These are phyloP conservation scores for Schmidtea mediterranea DNA, from an alignment of 1,140 invertebrate species.

Conservation along the genomic window DNA sequence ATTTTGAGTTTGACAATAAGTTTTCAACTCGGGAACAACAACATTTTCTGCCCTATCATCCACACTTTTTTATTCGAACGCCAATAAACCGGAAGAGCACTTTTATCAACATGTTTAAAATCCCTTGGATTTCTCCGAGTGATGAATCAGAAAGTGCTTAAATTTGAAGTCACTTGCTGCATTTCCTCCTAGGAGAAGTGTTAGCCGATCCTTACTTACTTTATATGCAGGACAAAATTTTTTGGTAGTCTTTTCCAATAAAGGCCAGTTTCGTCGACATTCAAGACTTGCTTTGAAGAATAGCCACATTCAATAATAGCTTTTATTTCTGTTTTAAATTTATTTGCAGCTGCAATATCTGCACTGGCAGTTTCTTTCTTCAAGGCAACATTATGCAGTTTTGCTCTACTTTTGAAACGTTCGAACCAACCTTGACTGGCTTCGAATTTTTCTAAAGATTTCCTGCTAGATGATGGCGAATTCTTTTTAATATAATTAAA, in stretches of 20 bases:
- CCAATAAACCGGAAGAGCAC: too few relatives aligned
- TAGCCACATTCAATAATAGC: slow-evolving; percentile 14
- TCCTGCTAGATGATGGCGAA: background rate
- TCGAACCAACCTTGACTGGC: slow-evolving; percentile 22
- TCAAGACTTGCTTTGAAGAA: slow-evolving; percentile 23
- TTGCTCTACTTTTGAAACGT: slow-evolving; percentile 16
- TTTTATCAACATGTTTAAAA: too few relatives aligned
- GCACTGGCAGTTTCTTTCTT: slow-evolving; percentile 17
- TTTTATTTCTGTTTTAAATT: slow-evolving; percentile 11
- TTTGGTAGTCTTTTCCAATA: slow-evolving; percentile 22
- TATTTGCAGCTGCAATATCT: slow-evolving; percentile 15
- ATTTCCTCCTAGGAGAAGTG: background rate
- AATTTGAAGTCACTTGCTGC: too few relatives aligned
- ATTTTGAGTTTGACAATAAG: too few relatives aligned
- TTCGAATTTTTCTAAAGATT: slow-evolving; percentile 10
- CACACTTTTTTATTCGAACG: too few relatives aligned
- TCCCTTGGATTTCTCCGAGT: too few relatives aligned
- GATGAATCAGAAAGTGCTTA: too few relatives aligned
- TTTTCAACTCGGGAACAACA: too few relatives aligned
- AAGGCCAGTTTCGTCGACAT: slow-evolving; percentile 22
- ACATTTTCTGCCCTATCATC: too few relatives aligned
- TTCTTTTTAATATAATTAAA: too few relatives aligned
- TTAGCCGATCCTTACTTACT: background rate
- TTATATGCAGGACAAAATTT: background rate
- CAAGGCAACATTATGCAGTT: slow-evolving; percentile 17